Evolutionary conservation across 1,140 invertebrate species (phyloP).

Genomic region (Homalodisca vitripennis): DNA sequence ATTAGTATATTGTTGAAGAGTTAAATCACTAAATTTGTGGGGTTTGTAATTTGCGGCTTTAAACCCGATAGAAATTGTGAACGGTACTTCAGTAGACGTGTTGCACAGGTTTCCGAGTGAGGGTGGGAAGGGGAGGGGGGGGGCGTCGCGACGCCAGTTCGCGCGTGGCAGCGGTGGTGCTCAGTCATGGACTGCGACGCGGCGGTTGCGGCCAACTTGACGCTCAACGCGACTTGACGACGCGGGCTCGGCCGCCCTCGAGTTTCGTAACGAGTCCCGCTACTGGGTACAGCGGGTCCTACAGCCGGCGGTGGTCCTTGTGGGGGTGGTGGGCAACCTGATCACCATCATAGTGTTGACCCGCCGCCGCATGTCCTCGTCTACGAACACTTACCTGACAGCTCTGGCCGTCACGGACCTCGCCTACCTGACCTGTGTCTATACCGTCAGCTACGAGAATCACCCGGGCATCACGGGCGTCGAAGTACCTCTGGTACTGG

Average conservation of each 20-base stretch:
- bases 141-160: neutral
- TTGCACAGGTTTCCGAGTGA: too few relatives aligned
- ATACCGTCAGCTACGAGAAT: conserved; percentile 63
- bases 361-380: conserved; percentile 68
- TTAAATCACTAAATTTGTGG: too few relatives aligned
- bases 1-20: too few relatives aligned
- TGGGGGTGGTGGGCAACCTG: conserved; percentile 69
- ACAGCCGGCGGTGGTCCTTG: conserved; percentile 63
- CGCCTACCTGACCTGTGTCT: conserved; percentile 64
- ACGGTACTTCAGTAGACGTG: too few relatives aligned
- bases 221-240: neutral
- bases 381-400: conserved; percentile 75
- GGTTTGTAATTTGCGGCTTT: too few relatives aligned
- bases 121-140: neutral
- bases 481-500: conserved; percentile 50
- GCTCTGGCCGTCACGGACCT: too few relatives aligned
- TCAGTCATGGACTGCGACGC: conserved; percentile 1
- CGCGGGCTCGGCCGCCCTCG: neutral
- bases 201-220: neutral
- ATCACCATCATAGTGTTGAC: conserved; percentile 73
- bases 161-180: neutral
- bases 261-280: conserved; percentile 49
- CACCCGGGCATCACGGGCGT: conserved; percentile 54
- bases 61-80: too few relatives aligned
- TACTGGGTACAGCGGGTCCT: conserved; percentile 65